Evolutionary conservation across 1,140 invertebrate genomes (phyloP), one percentile per base, ranked within the genome.

Genomic region (Pogonomyrmex californicus): DNA sequence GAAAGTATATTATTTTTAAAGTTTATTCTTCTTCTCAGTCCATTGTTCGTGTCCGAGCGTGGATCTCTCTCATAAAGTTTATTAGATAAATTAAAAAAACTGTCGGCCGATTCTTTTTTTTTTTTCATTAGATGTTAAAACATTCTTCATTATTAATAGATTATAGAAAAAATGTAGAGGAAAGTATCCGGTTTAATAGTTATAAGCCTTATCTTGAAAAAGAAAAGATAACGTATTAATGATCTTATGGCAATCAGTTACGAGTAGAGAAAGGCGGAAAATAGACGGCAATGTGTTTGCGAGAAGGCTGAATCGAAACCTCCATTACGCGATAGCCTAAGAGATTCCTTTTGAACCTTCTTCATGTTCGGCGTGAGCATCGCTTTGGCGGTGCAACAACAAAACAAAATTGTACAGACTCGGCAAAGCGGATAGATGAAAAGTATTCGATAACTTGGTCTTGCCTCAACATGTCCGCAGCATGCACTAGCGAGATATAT

Each of bases 381-480:
- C 54, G 47, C 60, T 82, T 49, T 58, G 75, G 38, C 38, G 54
- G 38, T 82, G 71, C 33, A 54, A 82, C 14, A 54, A 51, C 44
- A 68, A 66, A 66, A 44, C 2, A 33, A 58, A 73, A 49, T 62
- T 68, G 60, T 66, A 86, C 62, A 81, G 79, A 56, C 66, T 75
- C 73, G 58, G 33, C 65, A 68, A 76, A 77, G 63, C 51, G 66
- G 60, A 60, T 65, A 51, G 36, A 77, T 38, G 51, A 60, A 66
- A 65, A 71, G 30, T 87, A 91, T 91, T 93, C 85, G 92, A 91
- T 87, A 70, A 93, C 85, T 82, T 81, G 66, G 90, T 94, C 89
- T 93, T 91, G 91, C 87, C 91, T 91, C 86, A 87, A 62, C 89
- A 65, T 51, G 81, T 93, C 87, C 88, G 91, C 81, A 91, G 90